phyloP scores from a whole-genome alignment of 2,888 invertebrate species.

The Orthosia gothica region DNA sequence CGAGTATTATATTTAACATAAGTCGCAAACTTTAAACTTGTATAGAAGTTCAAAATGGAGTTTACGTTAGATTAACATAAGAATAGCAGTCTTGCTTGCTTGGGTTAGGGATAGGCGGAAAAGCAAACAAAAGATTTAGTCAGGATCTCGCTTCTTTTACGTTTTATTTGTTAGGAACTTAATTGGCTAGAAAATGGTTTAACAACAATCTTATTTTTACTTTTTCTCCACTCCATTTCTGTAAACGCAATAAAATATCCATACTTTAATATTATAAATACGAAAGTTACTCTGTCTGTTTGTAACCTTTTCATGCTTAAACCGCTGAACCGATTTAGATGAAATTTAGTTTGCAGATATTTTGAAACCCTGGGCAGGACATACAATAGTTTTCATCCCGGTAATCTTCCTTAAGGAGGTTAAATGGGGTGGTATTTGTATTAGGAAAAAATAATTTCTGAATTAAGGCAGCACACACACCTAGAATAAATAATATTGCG shows the following conservation, averaged over 20 bases:
- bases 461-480: too few relatives aligned
- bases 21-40: conserved; percentile 38
- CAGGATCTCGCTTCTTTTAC: conserved; percentile 9
- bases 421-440: too few relatives aligned
- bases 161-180: conserved; percentile 19
- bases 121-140: conserved; percentile 42
- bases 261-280: too few relatives aligned
- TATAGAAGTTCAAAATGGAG: conserved; percentile 38
- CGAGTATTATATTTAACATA: conserved; percentile 42
- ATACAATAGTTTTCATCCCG: too few relatives aligned
- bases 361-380: too few relatives aligned
- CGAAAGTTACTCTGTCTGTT: too few relatives aligned
- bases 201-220: background rate
- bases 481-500: too few relatives aligned
- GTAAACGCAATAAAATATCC: background rate
- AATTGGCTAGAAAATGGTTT: conserved; percentile 26
- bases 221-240: background rate
- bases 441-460: too few relatives aligned
- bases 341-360: too few relatives aligned
- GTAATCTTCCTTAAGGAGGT: too few relatives aligned
- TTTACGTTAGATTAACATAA: conserved; percentile 50
- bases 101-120: conserved; percentile 23
- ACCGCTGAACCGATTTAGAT: too few relatives aligned
- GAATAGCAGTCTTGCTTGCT: conserved; percentile 37
- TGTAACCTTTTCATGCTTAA: too few relatives aligned